Conservation (phyloP, 2,888 invertebrate genomes). For the Corythucha ciliata region DNA sequence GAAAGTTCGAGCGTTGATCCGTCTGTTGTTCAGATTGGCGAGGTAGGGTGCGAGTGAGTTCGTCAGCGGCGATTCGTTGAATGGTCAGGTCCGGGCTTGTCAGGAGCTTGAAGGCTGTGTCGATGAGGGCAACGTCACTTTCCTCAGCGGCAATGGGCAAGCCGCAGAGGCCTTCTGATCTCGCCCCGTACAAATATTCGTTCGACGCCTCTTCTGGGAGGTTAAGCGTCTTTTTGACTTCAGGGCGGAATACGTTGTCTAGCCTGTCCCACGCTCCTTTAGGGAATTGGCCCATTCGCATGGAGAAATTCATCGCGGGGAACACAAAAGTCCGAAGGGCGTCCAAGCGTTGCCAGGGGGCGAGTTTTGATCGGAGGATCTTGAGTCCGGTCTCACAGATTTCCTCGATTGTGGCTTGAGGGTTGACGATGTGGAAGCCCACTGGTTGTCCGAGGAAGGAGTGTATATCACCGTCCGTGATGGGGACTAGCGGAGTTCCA, state of each 20-base stretch:
- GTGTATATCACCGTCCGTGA: constrained; percentile 12
- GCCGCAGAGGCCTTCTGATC: constrained; percentile 15
- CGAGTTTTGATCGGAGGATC: constrained; percentile 2
- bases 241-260: constrained; percentile 11
- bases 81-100: constrained; percentile 2
- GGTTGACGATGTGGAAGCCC: constrained; percentile 10
- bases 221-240: constrained; percentile 11
- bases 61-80: background rate
- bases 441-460: constrained; percentile 15
- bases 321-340: constrained; percentile 10
- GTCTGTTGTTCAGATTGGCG: too few species aligned
- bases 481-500: background rate
- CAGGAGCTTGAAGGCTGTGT: constrained; percentile 18
- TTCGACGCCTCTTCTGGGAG: constrained; percentile 17
- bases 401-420: constrained; percentile 7
- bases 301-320: constrained; percentile 11
- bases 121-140: constrained; percentile 17
- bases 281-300: background rate
- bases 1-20: too few species aligned
- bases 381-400: background rate
- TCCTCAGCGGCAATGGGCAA: constrained; percentile 18
- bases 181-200: constrained; percentile 19
- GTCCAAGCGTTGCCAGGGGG: constrained; percentile 18
- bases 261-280: constrained; percentile 11
- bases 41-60: constrained; percentile 1